Evolutionary conservation across 2,113 vertebrate genomes (phyloP).

Genomic region (Reinhardtius hippoglossoides): DNA sequence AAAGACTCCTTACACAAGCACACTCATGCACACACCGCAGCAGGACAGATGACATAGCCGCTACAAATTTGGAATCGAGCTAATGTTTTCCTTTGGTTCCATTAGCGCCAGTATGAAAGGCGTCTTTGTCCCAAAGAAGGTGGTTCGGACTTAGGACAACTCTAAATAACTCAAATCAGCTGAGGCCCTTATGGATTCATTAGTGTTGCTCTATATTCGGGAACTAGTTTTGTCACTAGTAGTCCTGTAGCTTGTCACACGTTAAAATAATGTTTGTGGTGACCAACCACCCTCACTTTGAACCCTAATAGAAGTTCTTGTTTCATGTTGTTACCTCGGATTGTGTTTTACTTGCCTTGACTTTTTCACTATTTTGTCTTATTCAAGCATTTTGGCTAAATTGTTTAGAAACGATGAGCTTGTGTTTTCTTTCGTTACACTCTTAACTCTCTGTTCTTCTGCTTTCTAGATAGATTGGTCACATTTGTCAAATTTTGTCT

Average conservation of each 20-base stretch:
- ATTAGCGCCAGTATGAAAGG: constrained; percentile 38
- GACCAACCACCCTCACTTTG: no score
- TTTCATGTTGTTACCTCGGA: no score
- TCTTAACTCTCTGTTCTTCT: no score
- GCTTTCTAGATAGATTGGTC: no score
- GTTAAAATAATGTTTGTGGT: no score
- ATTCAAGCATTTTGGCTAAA: no score
- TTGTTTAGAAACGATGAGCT: no score
- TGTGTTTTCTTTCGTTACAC: no score
- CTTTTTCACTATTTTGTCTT: no score
- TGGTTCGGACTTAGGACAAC: background rate
- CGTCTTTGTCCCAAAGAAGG: constrained; percentile 30
- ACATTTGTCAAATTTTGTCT: no score
- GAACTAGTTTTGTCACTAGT: background rate
- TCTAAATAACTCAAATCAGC: background rate
- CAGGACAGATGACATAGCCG: constrained; percentile 2
- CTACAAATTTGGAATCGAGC: constrained; percentile 31
- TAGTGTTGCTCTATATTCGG: background rate
- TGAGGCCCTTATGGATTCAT: background rate
- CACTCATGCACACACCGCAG: background rate
- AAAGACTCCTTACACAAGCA: constrained; percentile 19
- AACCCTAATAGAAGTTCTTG: no score
- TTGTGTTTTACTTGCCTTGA: no score
- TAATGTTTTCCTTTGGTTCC: constrained; percentile 23
- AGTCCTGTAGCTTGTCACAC: background rate